Conservation (phyloP, 2,113 vertebrate species). For the Mellivora capensis region DNA sequence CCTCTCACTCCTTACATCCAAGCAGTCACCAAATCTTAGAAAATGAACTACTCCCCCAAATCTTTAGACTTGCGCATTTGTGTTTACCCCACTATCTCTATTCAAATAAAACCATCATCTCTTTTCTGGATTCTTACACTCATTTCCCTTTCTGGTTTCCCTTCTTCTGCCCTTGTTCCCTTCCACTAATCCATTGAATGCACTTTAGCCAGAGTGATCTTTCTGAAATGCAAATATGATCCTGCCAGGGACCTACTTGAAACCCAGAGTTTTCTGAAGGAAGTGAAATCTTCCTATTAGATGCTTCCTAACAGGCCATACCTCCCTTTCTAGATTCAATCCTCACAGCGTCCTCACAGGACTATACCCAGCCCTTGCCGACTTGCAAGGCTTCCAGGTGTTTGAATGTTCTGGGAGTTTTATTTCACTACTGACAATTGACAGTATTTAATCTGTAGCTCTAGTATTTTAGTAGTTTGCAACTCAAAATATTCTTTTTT, state of each 20-base stretch:
- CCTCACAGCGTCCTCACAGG: background rate
- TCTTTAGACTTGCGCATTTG: background rate
- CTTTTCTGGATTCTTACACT: background rate
- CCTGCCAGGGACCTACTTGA: background rate
- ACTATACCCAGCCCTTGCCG: accelerated
- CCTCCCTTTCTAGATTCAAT: background rate
- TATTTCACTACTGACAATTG: background rate
- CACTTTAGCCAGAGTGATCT: background rate
- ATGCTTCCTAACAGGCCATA: background rate
- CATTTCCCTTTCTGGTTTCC: background rate
- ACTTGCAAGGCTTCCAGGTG: background rate
- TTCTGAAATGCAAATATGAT: background rate
- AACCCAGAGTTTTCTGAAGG: background rate
- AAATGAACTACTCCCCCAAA: background rate
- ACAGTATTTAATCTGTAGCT: background rate
- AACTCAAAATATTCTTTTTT: background rate
- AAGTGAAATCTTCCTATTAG: background rate
- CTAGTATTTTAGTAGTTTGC: background rate
- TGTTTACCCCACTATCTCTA: background rate
- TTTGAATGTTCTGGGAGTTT: background rate
- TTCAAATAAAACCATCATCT: background rate
- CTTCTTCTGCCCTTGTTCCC: background rate
- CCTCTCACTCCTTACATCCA: background rate
- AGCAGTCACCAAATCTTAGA: background rate
- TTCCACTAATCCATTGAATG: background rate